These are phyloP conservation scores for Eulemur mongoz DNA, from an alignment of 2,797 vertebrate genomes.

Conservation along the genomic window DNA sequence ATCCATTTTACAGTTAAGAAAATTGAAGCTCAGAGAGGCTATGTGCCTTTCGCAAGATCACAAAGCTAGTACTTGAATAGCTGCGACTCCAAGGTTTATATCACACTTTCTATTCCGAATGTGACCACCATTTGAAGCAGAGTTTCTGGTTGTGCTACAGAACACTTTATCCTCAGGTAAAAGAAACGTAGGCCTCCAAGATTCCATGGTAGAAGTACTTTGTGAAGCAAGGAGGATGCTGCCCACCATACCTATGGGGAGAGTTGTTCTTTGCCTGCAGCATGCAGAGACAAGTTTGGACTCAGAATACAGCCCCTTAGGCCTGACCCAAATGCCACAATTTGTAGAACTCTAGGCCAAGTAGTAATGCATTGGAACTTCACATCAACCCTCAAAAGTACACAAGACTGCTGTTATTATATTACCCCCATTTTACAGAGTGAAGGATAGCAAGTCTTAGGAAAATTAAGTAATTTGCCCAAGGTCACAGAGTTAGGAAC, in stretches of 20 bases:
- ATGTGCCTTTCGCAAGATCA: background rate
- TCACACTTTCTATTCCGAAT: background rate
- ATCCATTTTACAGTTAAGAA: background rate
- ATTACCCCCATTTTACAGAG: background rate
- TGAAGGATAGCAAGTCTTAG: background rate
- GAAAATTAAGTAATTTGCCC: background rate
- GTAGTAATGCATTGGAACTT: background rate
- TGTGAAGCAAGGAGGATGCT: background rate
- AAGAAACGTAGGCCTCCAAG: background rate
- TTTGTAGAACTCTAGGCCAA: background rate
- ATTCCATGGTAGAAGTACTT: background rate
- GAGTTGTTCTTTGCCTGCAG: background rate
- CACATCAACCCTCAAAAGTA: background rate
- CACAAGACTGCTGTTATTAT: background rate
- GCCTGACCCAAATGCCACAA: background rate
- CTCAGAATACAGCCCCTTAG: background rate
- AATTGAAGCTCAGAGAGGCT: background rate
- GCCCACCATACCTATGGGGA: background rate
- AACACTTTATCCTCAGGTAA: background rate
- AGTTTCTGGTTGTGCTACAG: background rate
- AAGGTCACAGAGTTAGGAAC: background rate
- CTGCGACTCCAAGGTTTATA: background rate
- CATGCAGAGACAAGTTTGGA: background rate
- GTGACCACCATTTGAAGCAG: background rate
- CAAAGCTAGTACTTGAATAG: background rate